Percentiles rank a stretch among this genome's conserved stretches.
Conservation (phyloP, 2,113 vertebrate species). For the Puntigrus tetrazona region DNA sequence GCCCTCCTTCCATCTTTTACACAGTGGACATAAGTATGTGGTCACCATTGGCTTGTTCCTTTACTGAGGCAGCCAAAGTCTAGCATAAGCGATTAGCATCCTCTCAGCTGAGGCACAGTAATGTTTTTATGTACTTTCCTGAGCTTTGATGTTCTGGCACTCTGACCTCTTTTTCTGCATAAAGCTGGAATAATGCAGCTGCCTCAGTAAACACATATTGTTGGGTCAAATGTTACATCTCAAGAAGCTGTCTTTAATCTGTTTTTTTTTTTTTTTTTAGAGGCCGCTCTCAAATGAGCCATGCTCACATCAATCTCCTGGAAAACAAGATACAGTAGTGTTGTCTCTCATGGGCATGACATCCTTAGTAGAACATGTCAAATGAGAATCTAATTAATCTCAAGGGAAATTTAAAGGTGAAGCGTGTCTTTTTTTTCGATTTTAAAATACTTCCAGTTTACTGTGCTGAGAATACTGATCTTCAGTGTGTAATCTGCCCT, state of each 20-base stretch:
- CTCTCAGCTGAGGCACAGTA: not conserved
- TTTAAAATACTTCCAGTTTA: not conserved
- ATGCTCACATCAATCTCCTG: not conserved
- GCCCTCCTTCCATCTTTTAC: not conserved
- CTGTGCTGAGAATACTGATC: not conserved
- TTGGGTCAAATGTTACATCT: conserved; percentile 19
- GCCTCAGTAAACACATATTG: conserved; percentile 10
- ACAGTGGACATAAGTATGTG: not conserved
- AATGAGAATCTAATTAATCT: conserved; percentile 28
- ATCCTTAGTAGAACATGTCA: conserved; percentile 24
- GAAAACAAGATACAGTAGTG: conserved; percentile 4
- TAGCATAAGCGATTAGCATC: not conserved
- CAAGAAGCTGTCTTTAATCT: conserved; percentile 25
- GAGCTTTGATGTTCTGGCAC: not conserved
- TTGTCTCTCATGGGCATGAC: conserved; percentile 19
- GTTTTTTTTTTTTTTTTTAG: not conserved
- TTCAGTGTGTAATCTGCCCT: not conserved
- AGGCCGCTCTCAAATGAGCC: conserved; percentile 9
- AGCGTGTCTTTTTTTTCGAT: not conserved
- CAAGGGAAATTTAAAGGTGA: conserved; percentile 22
- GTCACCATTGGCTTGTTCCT: not conserved
- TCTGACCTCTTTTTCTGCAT: not conserved
- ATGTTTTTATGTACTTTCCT: not conserved
- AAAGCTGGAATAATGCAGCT: not conserved
- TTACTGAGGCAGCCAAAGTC: not conserved